Base-by-base conservation (phyloP, 2,113 vertebrate genomes). In the Amblyornis subalaris region DNA sequence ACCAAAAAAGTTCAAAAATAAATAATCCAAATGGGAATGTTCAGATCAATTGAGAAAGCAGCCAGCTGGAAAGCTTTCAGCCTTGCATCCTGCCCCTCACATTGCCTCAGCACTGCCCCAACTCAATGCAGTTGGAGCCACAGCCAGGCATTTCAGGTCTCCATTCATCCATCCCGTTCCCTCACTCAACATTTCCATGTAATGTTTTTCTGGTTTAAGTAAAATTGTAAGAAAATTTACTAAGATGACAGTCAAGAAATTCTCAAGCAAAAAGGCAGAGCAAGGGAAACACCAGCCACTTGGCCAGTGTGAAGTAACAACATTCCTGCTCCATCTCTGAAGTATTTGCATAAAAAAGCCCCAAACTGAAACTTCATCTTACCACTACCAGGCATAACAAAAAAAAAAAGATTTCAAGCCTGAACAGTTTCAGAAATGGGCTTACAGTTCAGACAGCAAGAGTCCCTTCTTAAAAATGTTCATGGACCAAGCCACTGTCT, bases 61-160 rank as follows among this genome's bases (percentile, higher is more conserved):
- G 85, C 38, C 71, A 80, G 50, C 50, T 45, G 60, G 74, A 96
- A 97, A 96, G 73, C 81, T 79, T 70, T 87, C 89, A 94, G 85
- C 78, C 36, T 77, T 54, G 23, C 55, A 55, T 18, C 70, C 62
- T 86, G 74, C 71, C 92, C 80, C 75, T 91, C 84, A 42, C 58
- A 53, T 5, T 48, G 70, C 64, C 47, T 84, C 42, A 66, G 58
- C 73, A 64, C 77, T 48, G 76, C 79, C 77, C 65, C 69, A 82
- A 22, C 50, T 70, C 96, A 85, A 70, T 6, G 77, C 60, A 75
- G 60, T 6, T 61, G 76, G 6, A 76, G 62, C 42, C 51, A 50
- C 16, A 44, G 36, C 61, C 40, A 86, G 33, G 42, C 73, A 15
- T 7, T 11, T 24, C 1, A 12, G 36, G 14, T 67, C 47, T 70